Percentiles rank a stretch among this genome's conserved stretches.
phyloP scores from a whole-genome alignment of 2,113 vertebrate genomes.

The Pomatorhinus ruficollis region DNA sequence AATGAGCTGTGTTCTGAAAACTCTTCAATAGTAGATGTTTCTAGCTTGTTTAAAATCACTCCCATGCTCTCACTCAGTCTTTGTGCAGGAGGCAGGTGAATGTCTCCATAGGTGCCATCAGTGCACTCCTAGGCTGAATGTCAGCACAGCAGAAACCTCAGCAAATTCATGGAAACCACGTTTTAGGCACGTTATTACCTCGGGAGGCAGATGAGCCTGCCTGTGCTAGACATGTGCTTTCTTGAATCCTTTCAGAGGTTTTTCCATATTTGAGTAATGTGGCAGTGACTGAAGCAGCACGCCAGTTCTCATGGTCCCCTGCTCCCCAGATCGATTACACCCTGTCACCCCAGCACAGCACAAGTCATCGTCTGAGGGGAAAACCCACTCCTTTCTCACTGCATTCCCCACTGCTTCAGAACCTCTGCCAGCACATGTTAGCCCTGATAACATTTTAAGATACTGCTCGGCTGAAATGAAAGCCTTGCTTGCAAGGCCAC shows the following conservation, averaged over 20 bases:
- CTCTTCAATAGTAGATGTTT: neutral
- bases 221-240: accelerated
- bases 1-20: accelerated
- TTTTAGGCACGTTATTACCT: accelerated
- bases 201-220: neutral
- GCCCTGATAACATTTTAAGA: conserved; percentile 23
- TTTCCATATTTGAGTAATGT: neutral
- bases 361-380: conserved; percentile 27
- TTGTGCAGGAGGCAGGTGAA: neutral
- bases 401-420: conserved; percentile 25
- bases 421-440: conserved; percentile 6
- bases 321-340: conserved; percentile 31
- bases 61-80: neutral
- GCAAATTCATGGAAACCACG: accelerated
- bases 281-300: neutral
- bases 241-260: neutral
- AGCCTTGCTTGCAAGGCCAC: conserved; percentile 11
- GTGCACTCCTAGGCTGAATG: accelerated
- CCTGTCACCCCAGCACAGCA: conserved; percentile 13
- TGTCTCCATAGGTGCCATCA: neutral
- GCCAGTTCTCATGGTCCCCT: conserved; percentile 35
- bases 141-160: neutral
- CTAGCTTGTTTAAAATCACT: accelerated
- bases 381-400: conserved; percentile 49
- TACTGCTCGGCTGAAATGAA: neutral